Evolutionary conservation across 2,888 invertebrate species (phyloP).

Genomic region (Chloroclysta siterata): DNA sequence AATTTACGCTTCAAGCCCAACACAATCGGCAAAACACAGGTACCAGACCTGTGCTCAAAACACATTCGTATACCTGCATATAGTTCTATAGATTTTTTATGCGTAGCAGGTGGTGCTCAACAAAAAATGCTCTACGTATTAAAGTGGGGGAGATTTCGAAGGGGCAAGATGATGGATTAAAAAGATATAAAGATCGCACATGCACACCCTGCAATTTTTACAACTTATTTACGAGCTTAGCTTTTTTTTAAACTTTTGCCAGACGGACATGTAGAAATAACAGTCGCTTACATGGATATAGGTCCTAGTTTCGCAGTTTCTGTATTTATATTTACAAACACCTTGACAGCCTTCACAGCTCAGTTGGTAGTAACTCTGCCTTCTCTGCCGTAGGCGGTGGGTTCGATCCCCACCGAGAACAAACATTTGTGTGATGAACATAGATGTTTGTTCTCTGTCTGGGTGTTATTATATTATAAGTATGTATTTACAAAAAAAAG

Average conservation of each 20-base stretch:
- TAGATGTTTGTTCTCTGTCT: no score
- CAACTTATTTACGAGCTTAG: constrained; percentile 4
- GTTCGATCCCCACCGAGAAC: no score
- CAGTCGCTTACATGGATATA: no score
- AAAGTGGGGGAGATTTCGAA: constrained; percentile 50
- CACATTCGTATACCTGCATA: constrained; percentile 54
- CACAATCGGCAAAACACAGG: neutral
- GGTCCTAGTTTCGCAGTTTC: no score
- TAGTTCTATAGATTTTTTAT: constrained; percentile 46
- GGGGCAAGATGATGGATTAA: constrained; percentile 49
- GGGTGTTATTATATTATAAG: no score
- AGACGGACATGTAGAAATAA: no score
- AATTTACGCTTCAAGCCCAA: neutral
- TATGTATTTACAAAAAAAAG: no score
- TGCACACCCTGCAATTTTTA: constrained; percentile 42
- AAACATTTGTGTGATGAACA: no score
- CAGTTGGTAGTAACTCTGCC: no score
- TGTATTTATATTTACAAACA: no score
- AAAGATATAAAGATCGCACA: constrained; percentile 35
- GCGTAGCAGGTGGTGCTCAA: constrained; percentile 63
- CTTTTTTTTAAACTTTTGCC: neutral
- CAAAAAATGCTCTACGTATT: constrained; percentile 57
- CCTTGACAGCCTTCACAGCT: no score
- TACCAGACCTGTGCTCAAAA: constrained; percentile 32
- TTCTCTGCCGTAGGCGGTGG: no score